Conservation (phyloP, 1,140 invertebrate genomes). For the Drosophila elegans region DNA sequence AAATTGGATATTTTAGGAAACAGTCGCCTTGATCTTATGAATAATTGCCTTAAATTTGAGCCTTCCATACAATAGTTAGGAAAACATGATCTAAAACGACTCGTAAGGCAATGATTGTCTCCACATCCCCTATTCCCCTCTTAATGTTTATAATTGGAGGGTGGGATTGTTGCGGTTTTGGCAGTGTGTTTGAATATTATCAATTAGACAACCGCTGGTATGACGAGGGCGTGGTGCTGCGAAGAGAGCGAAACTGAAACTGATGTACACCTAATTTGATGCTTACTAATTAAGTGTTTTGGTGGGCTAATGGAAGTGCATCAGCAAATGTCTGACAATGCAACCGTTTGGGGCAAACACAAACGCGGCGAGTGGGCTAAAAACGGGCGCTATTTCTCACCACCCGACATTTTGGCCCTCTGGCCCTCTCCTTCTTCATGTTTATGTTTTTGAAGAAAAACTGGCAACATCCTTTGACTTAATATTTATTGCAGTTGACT, state of each 20-base stretch:
- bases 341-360: conserved; percentile 6
- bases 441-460: conserved; percentile 20
- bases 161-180: too few relatives aligned
- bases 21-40: too few relatives aligned
- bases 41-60: too few relatives aligned
- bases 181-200: too few relatives aligned
- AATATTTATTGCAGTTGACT: conserved; percentile 64
- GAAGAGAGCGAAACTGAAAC: too few relatives aligned
- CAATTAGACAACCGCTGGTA: too few relatives aligned
- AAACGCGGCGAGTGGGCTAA: not conserved
- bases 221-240: not conserved
- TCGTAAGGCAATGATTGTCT: too few relatives aligned
- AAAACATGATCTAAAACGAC: too few relatives aligned
- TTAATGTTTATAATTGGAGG: too few relatives aligned
- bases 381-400: not conserved
- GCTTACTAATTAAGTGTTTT: conserved; percentile 52
- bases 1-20: too few relatives aligned
- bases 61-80: too few relatives aligned
- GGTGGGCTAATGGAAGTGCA: not conserved
- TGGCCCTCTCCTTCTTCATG: not conserved
- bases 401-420: not conserved
- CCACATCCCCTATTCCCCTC: too few relatives aligned
- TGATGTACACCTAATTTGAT: conserved; percentile 42
- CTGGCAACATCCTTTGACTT: conserved; percentile 42
- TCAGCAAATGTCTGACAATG: conserved; percentile 7